Base-by-base conservation (phyloP, 2,797 vertebrate genomes). In the Hyperoplus immaculatus region DNA sequence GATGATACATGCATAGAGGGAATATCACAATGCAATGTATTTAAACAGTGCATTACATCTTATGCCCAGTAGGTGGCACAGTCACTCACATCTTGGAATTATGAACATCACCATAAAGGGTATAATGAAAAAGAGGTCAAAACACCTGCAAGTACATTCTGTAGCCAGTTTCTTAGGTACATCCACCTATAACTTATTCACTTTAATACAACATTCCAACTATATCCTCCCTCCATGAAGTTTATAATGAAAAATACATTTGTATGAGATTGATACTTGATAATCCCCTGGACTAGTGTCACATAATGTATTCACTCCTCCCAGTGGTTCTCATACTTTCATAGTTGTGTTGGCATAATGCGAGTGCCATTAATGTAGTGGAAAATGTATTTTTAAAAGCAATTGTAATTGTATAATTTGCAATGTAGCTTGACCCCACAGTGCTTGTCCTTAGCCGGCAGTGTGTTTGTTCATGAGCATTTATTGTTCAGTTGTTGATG, bases 31-130 rank as follows among this genome's bases (percentile, higher is more conserved):
- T 73, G 14, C 47, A 13, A 12, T 69, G 10, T 4, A 36, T 62
- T 66, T 57, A 1, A 73, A 49, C 21, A 29, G 10, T 75, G 67
- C n/a, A 63, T 29, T 69, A 54, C 21, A 61, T 15, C 4, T 29
- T 16, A 14, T 7, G 4, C 0, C 80, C 90, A 81, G 42, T 56
- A 86, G 88, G 60, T 78, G 88, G 72, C 78, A 36, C 59, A 47
- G 42, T 81, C 41, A 39, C 11, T 21, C 68, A 70, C 4, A 18
- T 77, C 4, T 67, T 77, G 10, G 62, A 39, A 21, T 7, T 4
- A n/a, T 55, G 42, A 77, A 42, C 10, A 4, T 3, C 15, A 58
- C 29, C 2, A 39, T 6, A 9, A n/a, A 47, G 6, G 64, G 49
- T 41, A 21, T 49, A 41, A 29, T 29, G 29, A 29, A 29, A 29